Base-by-base conservation (phyloP, 2,113 vertebrate genomes). In the Anser cygnoides region DNA sequence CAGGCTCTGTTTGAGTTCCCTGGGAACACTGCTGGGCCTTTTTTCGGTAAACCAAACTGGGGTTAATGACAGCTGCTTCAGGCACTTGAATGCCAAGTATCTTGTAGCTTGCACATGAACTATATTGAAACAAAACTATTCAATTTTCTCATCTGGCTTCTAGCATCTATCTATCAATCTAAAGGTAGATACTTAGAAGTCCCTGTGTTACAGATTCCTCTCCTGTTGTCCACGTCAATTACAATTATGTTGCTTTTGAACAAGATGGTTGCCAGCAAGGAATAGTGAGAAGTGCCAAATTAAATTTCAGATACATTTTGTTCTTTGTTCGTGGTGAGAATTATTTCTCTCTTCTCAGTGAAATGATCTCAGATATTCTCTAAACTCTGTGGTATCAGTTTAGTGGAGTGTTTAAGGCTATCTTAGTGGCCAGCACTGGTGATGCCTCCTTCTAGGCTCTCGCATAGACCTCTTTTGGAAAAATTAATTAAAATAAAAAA, bases 231-330 rank as follows among this genome's bases (percentile, higher is more conserved):
- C 68, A 22, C 7, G 49, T 93, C 86, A 84, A 25, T 96, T 95
- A 54, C 57, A 91, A 88, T 94, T 95, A 87, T 9, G 14, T 81
- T 84, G 67, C 72, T 91, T 96, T 95, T 92, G 57, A 90, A 79
- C 33, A 85, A 84, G 88, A 73, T 67, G 65, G 21, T 39, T 92
- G 52, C 84, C 88, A 94, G 65, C 63, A 73, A 83, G 91, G 84
- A 91, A 75, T 89, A 67, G 37, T 71, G 63, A 93, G 26, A 83
- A 96, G 23, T 84, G 90, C 54, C 75, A 94, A 92, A 93, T 96
- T 91, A 93, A 82, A 92, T 95, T 97, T 87, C 88, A 84, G 46
- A 96, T 93, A 84, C 52, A 76, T 94, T 96, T 95, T 91, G 71
- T 58, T 92, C 67, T 89, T 74, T 93, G 68, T 72, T 92, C 72